phyloP scores from a whole-genome alignment of 2,113 vertebrate genomes.

The Chrysemys picta region DNA sequence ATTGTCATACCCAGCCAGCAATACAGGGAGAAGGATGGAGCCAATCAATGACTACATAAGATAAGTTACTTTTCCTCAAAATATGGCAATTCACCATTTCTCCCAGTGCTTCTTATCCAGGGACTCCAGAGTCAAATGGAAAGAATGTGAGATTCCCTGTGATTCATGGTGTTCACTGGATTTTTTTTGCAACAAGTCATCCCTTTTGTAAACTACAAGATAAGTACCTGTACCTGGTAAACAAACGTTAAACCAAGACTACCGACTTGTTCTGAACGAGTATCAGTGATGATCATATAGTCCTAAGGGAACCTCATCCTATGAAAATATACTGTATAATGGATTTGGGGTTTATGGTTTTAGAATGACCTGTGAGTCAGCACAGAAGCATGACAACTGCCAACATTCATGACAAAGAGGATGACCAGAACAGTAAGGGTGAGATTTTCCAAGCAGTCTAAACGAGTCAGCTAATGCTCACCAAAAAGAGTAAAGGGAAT shows the following conservation, averaged over 20 bases:
- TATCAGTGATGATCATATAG: neutral
- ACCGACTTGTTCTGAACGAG: neutral
- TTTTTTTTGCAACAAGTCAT: neutral
- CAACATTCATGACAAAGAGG: neutral
- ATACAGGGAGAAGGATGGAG: neutral
- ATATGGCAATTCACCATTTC: neutral
- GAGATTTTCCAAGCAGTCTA: neutral
- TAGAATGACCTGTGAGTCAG: neutral
- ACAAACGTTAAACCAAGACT: neutral
- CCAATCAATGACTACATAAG: neutral
- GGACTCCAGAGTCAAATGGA: neutral
- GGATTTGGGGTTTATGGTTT: neutral
- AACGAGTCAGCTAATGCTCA: neutral
- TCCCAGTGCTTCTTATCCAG: neutral
- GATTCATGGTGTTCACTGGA: neutral
- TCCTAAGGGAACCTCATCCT: neutral
- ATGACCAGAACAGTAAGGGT: neutral
- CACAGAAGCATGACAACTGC: neutral
- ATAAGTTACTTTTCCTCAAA: neutral
- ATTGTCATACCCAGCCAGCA: neutral
- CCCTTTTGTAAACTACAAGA: neutral
- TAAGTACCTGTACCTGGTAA: neutral
- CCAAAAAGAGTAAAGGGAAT: rapidly evolving
- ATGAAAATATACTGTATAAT: neutral
- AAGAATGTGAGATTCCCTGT: neutral